A percentile compares a stretch with the other conserved stretches of the same genome.
Evolutionary conservation across 2,113 vertebrate genomes (phyloP).

Genomic region (Centrocercus urophasianus): DNA sequence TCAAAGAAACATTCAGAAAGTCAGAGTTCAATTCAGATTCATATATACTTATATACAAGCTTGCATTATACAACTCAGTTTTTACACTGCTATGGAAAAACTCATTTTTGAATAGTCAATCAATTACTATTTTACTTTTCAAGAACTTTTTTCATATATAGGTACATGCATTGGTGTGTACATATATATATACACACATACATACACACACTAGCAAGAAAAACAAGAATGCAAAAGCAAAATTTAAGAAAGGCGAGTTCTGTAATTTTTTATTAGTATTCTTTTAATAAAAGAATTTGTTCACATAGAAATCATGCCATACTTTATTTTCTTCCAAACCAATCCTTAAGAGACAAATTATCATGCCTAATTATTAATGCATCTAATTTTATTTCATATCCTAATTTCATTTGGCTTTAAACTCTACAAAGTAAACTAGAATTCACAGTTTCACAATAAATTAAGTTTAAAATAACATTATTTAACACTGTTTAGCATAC

Average conservation of each 20-base stretch:
- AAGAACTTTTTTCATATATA: neutral
- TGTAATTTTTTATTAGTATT: neutral
- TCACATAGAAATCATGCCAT: neutral
- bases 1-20: neutral
- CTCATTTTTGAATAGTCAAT: neutral
- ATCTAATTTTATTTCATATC: neutral
- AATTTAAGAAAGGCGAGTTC: neutral
- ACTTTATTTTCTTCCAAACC: neutral
- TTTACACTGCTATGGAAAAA: neutral
- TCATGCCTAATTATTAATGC: neutral
- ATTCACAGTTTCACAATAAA: slow-evolving; percentile 26
- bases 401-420: neutral
- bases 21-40: neutral
- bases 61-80: neutral
- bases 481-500: neutral
- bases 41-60: neutral
- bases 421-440: neutral
- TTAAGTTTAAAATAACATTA: slow-evolving; percentile 1
- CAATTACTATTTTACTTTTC: accelerated
- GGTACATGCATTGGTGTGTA: neutral
- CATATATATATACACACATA: neutral
- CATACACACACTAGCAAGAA: neutral
- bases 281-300: neutral
- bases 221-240: neutral
- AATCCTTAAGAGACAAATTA: neutral